Conservation (phyloP, 2,888 invertebrate genomes). For the Germaria angustata region DNA sequence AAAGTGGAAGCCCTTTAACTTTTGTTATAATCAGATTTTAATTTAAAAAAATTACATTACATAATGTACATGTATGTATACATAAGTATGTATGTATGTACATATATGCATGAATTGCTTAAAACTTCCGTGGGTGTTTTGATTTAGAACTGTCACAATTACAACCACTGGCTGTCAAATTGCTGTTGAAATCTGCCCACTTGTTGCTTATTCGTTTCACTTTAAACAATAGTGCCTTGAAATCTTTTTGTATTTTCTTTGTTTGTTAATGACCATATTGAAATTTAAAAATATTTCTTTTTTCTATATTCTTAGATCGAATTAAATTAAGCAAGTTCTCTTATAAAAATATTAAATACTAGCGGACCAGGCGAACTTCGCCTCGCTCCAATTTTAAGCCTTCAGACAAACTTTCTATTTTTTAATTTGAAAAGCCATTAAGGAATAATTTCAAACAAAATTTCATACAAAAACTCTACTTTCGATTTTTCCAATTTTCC, state of each 20-base stretch:
- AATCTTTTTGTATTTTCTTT: neutral
- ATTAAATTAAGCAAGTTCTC: no score
- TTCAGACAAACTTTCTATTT: no score
- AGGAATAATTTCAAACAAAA: no score
- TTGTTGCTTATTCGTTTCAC: neutral
- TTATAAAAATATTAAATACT: no score
- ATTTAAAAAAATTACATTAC: neutral
- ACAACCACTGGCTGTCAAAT: conserved; percentile 3
- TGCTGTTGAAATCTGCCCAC: neutral
- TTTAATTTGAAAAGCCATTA: no score
- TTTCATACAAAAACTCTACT: no score
- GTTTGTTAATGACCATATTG: neutral
- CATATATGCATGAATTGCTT: neutral
- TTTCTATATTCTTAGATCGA: neutral
- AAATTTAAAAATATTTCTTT: neutral
- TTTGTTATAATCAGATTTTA: neutral
- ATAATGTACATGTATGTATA: no score
- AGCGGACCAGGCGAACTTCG: no score
- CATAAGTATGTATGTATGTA: no score
- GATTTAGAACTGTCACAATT: conserved; percentile 16
- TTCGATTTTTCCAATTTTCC: no score
- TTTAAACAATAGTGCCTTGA: neutral
- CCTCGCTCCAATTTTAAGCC: no score
- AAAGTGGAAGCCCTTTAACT: neutral
- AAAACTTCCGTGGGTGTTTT: conserved; percentile 17